Evolutionary conservation across 2,113 vertebrate species (phyloP).

Genomic region (Promerops cafer): DNA sequence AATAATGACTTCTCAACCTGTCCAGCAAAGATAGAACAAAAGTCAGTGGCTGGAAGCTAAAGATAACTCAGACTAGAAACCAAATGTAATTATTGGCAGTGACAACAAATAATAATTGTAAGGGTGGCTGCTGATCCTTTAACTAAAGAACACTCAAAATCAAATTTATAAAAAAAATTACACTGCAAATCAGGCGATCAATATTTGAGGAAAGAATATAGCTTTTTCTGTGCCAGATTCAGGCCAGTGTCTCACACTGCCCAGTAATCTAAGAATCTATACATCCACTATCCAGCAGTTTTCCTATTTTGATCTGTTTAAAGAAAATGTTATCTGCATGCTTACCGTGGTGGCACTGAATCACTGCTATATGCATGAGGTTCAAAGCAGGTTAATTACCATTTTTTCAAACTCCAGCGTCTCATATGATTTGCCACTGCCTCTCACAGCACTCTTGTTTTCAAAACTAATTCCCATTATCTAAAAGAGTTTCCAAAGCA

Average conservation of each 20-base stretch:
- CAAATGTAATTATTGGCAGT: neutral
- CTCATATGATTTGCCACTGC: neutral
- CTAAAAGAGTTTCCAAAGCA: slow-evolving; percentile 56
- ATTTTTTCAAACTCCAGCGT: slow-evolving; percentile 30
- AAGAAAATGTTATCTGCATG: neutral
- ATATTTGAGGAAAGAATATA: neutral
- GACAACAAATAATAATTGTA: neutral
- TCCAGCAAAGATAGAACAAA: neutral
- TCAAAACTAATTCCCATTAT: slow-evolving; percentile 39
- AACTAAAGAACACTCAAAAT: neutral
- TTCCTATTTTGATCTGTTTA: slow-evolving; percentile 47
- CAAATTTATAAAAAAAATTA: neutral
- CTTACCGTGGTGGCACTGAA: slow-evolving; percentile 28
- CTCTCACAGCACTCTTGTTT: slow-evolving; percentile 20
- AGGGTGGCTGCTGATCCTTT: neutral
- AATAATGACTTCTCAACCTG: neutral
- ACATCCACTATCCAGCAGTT: neutral
- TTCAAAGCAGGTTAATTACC: slow-evolving; percentile 47
- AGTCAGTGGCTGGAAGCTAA: neutral
- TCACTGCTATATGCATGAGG: neutral
- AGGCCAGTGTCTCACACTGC: neutral
- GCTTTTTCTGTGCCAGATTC: neutral
- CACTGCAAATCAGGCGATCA: neutral
- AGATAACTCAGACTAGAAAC: neutral
- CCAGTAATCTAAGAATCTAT: neutral